Conservation (phyloP, 2,113 vertebrate species). For the Prolemur simus region DNA sequence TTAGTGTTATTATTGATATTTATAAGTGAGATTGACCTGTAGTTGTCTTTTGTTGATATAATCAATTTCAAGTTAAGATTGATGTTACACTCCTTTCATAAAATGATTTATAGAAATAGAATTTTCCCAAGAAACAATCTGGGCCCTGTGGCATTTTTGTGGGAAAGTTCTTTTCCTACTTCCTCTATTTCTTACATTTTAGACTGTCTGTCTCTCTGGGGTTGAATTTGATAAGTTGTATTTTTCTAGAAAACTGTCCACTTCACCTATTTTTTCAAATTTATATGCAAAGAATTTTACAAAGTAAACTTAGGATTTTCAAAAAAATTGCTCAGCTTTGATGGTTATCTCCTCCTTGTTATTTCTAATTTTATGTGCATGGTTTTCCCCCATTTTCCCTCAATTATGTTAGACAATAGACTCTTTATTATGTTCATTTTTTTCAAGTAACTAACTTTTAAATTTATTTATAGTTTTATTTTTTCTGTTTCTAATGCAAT, state of each 20-base stretch:
- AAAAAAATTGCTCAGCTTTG: neutral
- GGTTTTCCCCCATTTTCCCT: neutral
- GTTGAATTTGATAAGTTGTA: constrained; percentile 18
- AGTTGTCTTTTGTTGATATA: neutral
- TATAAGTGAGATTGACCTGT: neutral
- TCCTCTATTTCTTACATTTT: neutral
- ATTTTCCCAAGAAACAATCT: neutral
- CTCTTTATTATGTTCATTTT: neutral
- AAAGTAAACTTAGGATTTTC: neutral
- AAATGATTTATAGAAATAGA: neutral
- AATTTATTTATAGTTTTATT: neutral
- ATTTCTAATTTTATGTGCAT: constrained; percentile 12
- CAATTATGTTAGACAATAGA: neutral
- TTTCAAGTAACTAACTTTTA: neutral
- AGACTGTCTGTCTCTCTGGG: neutral
- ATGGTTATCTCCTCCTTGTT: neutral
- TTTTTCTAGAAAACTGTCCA: constrained; percentile 22
- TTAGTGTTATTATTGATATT: neutral
- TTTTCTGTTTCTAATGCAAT: neutral
- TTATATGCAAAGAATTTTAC: neutral
- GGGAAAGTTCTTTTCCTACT: neutral
- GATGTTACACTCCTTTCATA: neutral
- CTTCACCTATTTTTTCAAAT: neutral
- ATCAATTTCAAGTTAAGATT: neutral
- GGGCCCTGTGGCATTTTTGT: neutral